phyloP scores from a whole-genome alignment of 2,113 vertebrate species.

The Urocolius indicus region DNA sequence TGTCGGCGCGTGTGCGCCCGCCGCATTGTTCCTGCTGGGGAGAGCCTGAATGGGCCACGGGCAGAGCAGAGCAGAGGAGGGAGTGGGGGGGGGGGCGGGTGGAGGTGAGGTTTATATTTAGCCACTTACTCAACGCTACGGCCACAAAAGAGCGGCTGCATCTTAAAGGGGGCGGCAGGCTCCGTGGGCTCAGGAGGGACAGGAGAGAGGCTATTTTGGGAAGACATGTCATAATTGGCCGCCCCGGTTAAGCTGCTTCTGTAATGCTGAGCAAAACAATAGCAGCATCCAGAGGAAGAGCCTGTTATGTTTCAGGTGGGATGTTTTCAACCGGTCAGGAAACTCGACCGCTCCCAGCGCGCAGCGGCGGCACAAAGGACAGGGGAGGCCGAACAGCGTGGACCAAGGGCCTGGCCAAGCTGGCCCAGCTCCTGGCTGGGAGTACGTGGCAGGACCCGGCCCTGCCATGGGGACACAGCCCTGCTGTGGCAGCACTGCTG shows the following conservation, averaged over 20 bases:
- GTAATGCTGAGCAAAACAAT: constrained; percentile 79
- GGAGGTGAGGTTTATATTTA: constrained; percentile 80
- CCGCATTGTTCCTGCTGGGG: constrained; percentile 78
- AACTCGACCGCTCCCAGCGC: constrained; percentile 75
- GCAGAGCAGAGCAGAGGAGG: too few species aligned
- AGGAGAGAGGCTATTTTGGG: constrained; percentile 79
- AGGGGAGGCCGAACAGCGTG: constrained; percentile 63
- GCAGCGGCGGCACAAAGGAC: constrained; percentile 77
- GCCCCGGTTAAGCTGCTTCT: constrained; percentile 75
- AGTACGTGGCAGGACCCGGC: neutral
- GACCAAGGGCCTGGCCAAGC: constrained; percentile 58
- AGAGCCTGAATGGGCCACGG: constrained; percentile 70
- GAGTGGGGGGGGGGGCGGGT: too few species aligned
- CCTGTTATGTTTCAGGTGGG: constrained; percentile 85
- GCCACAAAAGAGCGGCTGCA: constrained; percentile 78
- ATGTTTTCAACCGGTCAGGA: constrained; percentile 82
- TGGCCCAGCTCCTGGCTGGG: neutral
- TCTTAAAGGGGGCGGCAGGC: constrained; percentile 78
- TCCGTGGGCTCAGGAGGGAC: constrained; percentile 76
- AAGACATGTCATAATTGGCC: constrained; percentile 80
- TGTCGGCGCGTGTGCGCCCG: constrained; percentile 62
- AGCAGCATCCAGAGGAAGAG: constrained; percentile 82
- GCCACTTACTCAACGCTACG: constrained; percentile 70
- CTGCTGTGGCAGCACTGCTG: neutral
- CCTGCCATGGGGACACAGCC: neutral